Conservation (phyloP, 2,797 vertebrate genomes). For the Sibirionetta formosa region DNA sequence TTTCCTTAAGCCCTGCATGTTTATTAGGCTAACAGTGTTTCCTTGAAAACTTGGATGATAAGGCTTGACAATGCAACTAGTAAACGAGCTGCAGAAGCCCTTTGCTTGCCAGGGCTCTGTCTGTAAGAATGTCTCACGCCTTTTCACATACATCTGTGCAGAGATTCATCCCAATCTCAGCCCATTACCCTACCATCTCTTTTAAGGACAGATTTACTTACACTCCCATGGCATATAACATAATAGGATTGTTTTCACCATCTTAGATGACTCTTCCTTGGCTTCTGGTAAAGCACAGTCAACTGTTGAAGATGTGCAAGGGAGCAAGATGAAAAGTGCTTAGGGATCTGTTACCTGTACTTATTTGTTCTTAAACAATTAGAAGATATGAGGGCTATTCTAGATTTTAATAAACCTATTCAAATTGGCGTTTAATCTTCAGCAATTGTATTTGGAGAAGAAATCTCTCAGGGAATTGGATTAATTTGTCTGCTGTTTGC, state of each 20-base stretch:
- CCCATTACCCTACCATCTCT: background rate
- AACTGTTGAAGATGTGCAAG: background rate
- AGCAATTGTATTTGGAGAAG: slow-evolving; percentile 25
- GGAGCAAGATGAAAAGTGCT: background rate
- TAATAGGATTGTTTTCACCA: background rate
- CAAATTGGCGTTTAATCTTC: background rate
- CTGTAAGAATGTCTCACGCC: background rate
- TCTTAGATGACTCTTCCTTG: background rate
- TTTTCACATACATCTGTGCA: background rate
- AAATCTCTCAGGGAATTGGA: background rate
- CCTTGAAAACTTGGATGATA: background rate
- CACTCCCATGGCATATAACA: background rate
- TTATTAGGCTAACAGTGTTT: background rate
- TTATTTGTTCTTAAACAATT: background rate
- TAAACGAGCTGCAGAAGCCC: background rate
- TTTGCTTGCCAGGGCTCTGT: background rate
- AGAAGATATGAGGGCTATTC: background rate
- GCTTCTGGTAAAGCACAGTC: background rate
- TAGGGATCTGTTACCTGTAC: background rate
- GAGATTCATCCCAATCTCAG: background rate
- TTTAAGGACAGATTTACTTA: background rate
- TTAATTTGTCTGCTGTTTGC: slow-evolving; percentile 31
- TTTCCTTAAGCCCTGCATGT: background rate
- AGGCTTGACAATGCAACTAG: background rate
- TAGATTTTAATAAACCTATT: slow-evolving; percentile 35